Percentiles rank a stretch among this genome's conserved stretches.
Evolutionary conservation across 2,797 vertebrate species (phyloP).

Genomic region (Sebastes steindachneri): DNA sequence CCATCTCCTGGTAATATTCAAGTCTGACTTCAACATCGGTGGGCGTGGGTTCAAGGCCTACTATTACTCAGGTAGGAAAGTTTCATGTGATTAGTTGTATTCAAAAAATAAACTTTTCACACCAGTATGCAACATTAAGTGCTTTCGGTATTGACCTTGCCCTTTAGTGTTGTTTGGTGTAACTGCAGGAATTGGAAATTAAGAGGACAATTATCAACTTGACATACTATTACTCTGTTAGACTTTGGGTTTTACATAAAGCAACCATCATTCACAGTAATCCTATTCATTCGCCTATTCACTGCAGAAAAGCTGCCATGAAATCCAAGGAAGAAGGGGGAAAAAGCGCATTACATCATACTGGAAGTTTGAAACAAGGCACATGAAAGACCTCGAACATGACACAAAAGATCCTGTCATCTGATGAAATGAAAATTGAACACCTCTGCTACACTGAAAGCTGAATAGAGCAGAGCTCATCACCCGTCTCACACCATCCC

Average conservation of each 20-base stretch:
- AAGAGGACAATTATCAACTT: neutral
- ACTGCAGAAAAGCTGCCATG: neutral
- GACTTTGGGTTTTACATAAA: neutral
- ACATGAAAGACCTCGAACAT: neutral
- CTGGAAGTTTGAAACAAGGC: neutral
- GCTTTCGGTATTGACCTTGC: neutral
- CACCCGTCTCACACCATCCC: neutral
- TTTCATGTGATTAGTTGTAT: neutral
- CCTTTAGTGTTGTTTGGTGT: neutral
- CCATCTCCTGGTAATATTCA: conserved; percentile 92
- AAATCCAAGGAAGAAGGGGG: neutral
- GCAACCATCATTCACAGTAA: neutral
- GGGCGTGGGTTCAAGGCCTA: conserved; percentile 94
- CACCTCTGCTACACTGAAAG: neutral
- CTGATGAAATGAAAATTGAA: conserved; percentile 31
- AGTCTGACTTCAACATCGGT: conserved; percentile 97
- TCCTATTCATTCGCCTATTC: neutral
- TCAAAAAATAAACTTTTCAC: neutral
- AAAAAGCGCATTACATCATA: neutral
- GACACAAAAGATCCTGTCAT: conserved; percentile 20
- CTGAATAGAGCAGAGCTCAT: neutral
- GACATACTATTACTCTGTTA: neutral
- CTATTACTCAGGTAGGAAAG: conserved; percentile 91
- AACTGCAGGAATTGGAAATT: neutral
- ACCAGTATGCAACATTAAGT: neutral